Percentiles rank a stretch among this genome's conserved stretches.
Conservation (phyloP, 2,113 vertebrate genomes). For the Sebastes fasciatus region DNA sequence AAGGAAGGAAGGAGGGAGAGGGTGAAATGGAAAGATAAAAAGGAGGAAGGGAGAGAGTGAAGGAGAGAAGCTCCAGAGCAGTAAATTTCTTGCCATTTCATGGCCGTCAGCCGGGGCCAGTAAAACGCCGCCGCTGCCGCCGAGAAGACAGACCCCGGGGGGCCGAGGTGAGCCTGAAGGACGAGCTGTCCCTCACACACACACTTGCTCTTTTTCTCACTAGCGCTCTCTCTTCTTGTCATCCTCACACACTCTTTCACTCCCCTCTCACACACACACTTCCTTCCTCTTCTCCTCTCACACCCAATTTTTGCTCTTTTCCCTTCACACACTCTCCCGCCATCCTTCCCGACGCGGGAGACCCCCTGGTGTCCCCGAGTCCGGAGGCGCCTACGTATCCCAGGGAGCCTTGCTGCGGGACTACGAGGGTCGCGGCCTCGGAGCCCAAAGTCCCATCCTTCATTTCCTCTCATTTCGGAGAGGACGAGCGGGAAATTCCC, state of each 20-base stretch:
- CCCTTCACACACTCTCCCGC: conserved; percentile 14
- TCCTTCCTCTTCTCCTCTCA: conserved; percentile 44
- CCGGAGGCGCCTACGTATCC: conserved; percentile 71
- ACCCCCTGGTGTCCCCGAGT: conserved; percentile 58
- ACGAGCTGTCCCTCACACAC: conserved; percentile 69
- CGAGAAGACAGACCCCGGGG: conserved; percentile 69
- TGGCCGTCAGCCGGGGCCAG: conserved; percentile 66
- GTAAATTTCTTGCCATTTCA: conserved; percentile 75
- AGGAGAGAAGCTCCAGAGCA: conserved; percentile 46
- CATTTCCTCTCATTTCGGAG: conserved; percentile 71
- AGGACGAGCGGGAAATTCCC: conserved; percentile 62
- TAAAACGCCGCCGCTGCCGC: conserved; percentile 52
- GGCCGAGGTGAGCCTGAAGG: conserved; percentile 76
- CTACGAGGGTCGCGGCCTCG: conserved; percentile 41
- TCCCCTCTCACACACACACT: conserved; percentile 27
- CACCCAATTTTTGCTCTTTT: conserved; percentile 68
- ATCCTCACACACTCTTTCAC: conserved; percentile 35
- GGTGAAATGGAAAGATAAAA: background rate
- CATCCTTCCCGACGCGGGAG: conserved; percentile 33
- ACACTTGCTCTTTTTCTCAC: conserved; percentile 67
- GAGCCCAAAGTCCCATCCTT: conserved; percentile 74
- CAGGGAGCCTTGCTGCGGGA: conserved; percentile 66
- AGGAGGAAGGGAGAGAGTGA: conserved; percentile 14
- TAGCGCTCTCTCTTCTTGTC: conserved; percentile 28
- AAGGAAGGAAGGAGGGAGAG: conserved; percentile 4